Evolutionary conservation across 2,888 invertebrate genomes (phyloP).

Genomic region (Nemapogon koenigi): DNA sequence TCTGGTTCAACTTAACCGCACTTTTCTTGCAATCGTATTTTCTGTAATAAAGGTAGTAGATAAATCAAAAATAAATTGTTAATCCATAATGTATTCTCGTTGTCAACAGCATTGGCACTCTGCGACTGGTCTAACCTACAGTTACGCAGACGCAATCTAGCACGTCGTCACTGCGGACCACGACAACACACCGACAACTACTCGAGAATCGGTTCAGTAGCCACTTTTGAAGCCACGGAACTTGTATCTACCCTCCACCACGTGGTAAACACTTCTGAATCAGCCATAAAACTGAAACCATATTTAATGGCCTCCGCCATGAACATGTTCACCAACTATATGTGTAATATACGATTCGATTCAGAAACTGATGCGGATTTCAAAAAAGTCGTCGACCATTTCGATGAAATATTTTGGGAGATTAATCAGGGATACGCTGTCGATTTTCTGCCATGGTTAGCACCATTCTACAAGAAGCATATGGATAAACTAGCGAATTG

Average conservation of each 20-base stretch:
- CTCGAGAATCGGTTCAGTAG: constrained; percentile 74
- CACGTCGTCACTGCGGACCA: constrained; percentile 82
- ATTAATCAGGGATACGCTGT: constrained; percentile 89
- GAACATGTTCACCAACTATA: constrained; percentile 86
- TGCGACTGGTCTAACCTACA: constrained; percentile 90
- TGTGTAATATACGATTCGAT: constrained; percentile 82
- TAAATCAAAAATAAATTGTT: too few species aligned
- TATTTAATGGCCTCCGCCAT: constrained; percentile 75
- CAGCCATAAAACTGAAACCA: constrained; percentile 70
- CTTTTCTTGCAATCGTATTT: too few species aligned
- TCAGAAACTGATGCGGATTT: constrained; percentile 71
- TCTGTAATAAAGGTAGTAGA: too few species aligned
- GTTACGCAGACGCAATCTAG: constrained; percentile 77
- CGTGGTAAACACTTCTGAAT: constrained; percentile 36
- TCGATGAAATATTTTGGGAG: constrained; percentile 91
- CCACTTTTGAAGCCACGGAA: constrained; percentile 68
- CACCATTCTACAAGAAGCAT: constrained; percentile 74
- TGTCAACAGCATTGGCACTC: constrained; percentile 78
- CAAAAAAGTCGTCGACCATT: constrained; percentile 70
- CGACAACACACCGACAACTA: constrained; percentile 76
- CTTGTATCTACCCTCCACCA: constrained; percentile 64
- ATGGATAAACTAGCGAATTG: constrained; percentile 72
- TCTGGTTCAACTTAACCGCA: too few species aligned
- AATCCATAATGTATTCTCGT: too few species aligned
- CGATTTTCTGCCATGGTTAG: constrained; percentile 84